Evolutionary conservation across 2,797 vertebrate genomes (phyloP).

Genomic region (Parambassis ranga): DNA sequence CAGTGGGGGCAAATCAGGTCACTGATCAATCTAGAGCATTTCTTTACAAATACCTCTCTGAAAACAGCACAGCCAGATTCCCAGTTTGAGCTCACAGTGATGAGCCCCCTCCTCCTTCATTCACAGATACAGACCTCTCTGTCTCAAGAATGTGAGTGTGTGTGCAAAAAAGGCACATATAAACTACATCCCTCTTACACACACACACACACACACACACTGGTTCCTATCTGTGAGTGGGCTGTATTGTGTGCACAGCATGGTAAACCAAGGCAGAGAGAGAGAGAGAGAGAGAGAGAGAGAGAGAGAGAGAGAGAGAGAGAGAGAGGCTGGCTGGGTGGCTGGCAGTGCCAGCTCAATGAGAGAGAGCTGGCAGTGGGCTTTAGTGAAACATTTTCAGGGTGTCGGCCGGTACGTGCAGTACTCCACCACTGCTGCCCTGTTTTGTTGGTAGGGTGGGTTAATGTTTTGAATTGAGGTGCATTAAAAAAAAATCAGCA

Average conservation of each 20-base stretch:
- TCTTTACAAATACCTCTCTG: neutral
- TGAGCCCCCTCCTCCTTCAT: constrained; percentile 25
- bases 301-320: no score
- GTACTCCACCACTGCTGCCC: constrained; percentile 6
- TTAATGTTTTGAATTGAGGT: no score
- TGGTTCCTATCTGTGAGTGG: constrained; percentile 48
- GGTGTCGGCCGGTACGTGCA: constrained; percentile 20
- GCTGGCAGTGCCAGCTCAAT: constrained; percentile 63
- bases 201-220: constrained; percentile 10
- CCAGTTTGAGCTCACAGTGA: neutral
- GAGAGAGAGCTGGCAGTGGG: constrained; percentile 40
- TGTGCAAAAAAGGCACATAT: constrained; percentile 26
- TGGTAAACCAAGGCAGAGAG: constrained; percentile 49
- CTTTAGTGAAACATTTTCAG: constrained; percentile 42
- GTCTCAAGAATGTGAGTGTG: constrained; percentile 48
- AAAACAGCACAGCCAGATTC: neutral
- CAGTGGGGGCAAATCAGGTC: constrained; percentile 11
- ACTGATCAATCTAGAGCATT: constrained; percentile 17
- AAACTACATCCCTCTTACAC: constrained; percentile 6
- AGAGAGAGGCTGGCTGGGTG: constrained; percentile 40
- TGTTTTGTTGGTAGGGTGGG: constrained; percentile 22
- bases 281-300: constrained; percentile 38
- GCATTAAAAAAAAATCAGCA: no score
- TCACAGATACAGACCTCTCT: constrained; percentile 62
- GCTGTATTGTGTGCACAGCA: constrained; percentile 65